These are phyloP conservation scores for Lichenostomus cassidix DNA, from an alignment of 2,113 vertebrate genomes.

Conservation along the genomic window DNA sequence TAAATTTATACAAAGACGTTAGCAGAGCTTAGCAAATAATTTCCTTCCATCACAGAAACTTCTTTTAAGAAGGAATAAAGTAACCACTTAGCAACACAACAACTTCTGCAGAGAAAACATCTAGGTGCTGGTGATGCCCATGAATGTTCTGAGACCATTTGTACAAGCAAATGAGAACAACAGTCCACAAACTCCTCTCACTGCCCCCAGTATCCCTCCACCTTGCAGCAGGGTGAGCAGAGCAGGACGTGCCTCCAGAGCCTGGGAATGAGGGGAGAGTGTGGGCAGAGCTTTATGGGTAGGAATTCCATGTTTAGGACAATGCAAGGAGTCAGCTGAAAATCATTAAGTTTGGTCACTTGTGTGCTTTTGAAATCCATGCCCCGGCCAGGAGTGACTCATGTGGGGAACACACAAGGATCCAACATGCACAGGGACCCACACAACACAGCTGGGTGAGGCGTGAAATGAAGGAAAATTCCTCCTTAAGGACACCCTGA, in stretches of 20 bases:
- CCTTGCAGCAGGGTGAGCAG: background rate
- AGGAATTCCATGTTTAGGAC: conserved; percentile 49
- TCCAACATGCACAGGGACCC: background rate
- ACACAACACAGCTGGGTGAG: background rate
- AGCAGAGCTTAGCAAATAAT: background rate
- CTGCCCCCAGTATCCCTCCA: background rate
- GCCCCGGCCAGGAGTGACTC: conserved; percentile 45
- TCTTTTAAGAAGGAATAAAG: background rate
- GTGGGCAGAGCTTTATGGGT: background rate
- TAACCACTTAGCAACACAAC: background rate
- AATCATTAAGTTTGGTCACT: conserved; percentile 57
- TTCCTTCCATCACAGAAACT: background rate
- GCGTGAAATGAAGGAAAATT: background rate
- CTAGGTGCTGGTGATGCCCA: background rate
- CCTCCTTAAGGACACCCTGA: background rate
- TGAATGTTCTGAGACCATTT: background rate
- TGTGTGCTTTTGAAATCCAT: conserved; percentile 39
- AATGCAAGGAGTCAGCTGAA: conserved; percentile 52
- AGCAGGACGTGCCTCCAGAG: background rate
- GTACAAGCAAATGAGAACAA: background rate
- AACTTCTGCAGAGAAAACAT: background rate
- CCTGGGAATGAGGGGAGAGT: conserved; percentile 10
- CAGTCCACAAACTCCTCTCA: background rate
- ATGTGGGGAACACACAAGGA: background rate
- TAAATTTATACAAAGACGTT: background rate